Conservation (phyloP, 2,797 vertebrate genomes). For the Enteromius afrohamiltoni region DNA sequence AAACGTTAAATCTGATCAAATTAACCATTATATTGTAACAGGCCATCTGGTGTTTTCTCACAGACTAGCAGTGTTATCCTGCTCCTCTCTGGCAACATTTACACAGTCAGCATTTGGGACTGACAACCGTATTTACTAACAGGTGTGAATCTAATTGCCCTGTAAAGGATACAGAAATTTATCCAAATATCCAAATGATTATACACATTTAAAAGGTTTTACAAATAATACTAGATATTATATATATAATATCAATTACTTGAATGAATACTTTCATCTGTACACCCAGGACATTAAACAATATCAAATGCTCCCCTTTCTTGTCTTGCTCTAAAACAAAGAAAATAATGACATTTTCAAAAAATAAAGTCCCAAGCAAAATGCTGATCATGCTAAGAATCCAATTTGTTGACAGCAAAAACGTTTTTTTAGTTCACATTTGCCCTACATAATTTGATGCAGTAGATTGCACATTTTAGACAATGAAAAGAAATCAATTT, state of each 20-base stretch:
- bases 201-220: neutral
- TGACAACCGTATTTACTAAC: neutral
- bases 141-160: constrained; percentile 12
- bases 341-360: neutral
- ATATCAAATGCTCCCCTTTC: neutral
- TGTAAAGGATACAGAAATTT: neutral
- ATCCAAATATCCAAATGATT: neutral
- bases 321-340: neutral
- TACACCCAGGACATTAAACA: neutral
- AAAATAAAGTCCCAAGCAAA: too few relatives aligned
- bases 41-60: constrained; percentile 25
- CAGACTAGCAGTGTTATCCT: constrained; percentile 15
- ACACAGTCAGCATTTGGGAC: neutral
- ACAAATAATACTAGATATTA: neutral
- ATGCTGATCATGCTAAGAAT: too few relatives aligned
- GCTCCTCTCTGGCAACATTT: constrained; percentile 21
- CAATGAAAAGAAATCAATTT: neutral
- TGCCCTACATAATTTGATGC: neutral
- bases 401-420: too few relatives aligned
- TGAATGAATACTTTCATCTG: neutral
- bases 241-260: neutral
- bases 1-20: constrained; percentile 33
- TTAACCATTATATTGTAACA: constrained; percentile 31
- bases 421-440: neutral
- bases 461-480: neutral